phyloP scores from a whole-genome alignment of 2,888 invertebrate species.

The Miltochrista miniata region DNA sequence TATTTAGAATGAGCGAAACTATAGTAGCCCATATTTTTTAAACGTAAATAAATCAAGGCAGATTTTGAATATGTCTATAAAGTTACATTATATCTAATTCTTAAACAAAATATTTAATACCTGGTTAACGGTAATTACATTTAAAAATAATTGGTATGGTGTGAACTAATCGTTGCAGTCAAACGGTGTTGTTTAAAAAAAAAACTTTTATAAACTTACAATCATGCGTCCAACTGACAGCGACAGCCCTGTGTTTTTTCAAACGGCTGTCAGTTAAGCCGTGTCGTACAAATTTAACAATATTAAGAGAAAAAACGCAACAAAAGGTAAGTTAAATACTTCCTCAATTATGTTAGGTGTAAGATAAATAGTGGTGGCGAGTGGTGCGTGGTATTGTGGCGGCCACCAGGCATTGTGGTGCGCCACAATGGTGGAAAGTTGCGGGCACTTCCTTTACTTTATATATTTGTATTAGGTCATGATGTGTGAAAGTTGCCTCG shows the following conservation, averaged over 20 bases:
- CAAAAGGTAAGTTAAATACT: constrained; percentile 59
- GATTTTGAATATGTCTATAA: no score
- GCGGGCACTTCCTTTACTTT: constrained; percentile 9
- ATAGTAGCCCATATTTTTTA: no score
- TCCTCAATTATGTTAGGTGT: constrained; percentile 70
- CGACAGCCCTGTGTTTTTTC: constrained; percentile 33
- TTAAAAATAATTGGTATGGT: no score
- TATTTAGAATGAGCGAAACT: no score
- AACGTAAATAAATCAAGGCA: no score
- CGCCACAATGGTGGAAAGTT: constrained; percentile 14
- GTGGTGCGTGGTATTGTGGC: constrained; percentile 15
- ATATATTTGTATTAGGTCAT: constrained; percentile 3
- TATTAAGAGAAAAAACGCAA: constrained; percentile 49
- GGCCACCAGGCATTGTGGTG: constrained; percentile 8
- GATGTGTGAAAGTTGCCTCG: constrained; percentile 7
- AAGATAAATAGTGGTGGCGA: constrained; percentile 58
- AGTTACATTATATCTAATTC: no score
- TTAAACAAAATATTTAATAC: no score
- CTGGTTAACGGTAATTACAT: no score
- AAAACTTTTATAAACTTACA: constrained; percentile 7
- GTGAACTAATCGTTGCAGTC: no score
- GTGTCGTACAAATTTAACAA: constrained; percentile 50
- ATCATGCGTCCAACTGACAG: constrained; percentile 18
- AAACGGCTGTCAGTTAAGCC: constrained; percentile 43
- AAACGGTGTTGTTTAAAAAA: neutral